phyloP scores from a whole-genome alignment of 2,888 invertebrate genomes.

The Xanthorhoe spadicearia region DNA sequence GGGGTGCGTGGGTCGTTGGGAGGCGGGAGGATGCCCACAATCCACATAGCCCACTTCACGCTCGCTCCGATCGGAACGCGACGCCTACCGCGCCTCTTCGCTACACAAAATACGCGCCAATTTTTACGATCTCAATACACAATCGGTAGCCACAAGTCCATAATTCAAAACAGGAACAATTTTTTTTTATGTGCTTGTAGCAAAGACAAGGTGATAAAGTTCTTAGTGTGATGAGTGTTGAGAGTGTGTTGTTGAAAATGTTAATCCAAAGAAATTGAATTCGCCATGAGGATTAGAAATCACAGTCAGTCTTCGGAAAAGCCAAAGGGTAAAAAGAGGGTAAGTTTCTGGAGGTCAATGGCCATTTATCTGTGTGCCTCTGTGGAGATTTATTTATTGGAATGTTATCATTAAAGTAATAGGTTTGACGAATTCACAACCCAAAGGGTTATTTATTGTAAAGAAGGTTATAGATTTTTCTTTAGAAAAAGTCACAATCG shows the following conservation, averaged over 20 bases:
- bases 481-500: too few relatives aligned
- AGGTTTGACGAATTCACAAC: neutral
- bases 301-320: constrained; percentile 64
- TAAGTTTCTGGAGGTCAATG: constrained; percentile 55
- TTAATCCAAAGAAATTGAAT: constrained; percentile 39
- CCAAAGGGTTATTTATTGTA: too few relatives aligned
- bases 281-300: constrained; percentile 63
- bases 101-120: constrained; percentile 45
- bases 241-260: constrained; percentile 39
- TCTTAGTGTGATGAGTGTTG: constrained; percentile 38
- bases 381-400: neutral
- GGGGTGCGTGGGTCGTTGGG: constrained; percentile 58
- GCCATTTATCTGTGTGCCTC: constrained; percentile 27
- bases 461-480: too few relatives aligned
- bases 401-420: too few relatives aligned
- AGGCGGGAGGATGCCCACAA: constrained; percentile 64
- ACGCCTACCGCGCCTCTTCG: constrained; percentile 61
- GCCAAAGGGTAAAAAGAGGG: constrained; percentile 70
- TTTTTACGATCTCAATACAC: constrained; percentile 26
- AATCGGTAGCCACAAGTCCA: neutral
- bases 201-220: constrained; percentile 11
- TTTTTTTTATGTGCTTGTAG: constrained; percentile 27
- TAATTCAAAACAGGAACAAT: neutral
- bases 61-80: constrained; percentile 65
- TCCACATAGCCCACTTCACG: constrained; percentile 61